Base-by-base conservation (phyloP, 92 coral and sea anemone species). In the Scolanthus callimorphus region DNA sequence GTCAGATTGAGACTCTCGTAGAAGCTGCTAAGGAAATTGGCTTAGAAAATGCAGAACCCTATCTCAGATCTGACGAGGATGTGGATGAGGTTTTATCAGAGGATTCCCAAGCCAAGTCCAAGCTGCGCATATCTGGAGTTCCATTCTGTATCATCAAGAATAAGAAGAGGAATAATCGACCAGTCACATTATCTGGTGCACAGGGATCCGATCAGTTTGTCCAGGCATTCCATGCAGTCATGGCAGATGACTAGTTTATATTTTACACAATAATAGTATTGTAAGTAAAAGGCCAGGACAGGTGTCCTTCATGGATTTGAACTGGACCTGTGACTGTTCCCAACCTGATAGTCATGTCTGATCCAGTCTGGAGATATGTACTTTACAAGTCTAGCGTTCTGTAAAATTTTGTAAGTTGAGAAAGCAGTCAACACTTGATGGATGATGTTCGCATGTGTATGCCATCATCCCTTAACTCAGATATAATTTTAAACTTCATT, bases 21-120 rank as follows among this genome's bases (percentile, higher is more conserved):
- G 78, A 81, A 43, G 95, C 88, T 21, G 88, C 95, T 3, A 69
- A 67, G 31, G 84, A 81, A 56, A 76, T 86, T 12, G 78, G 81
- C 0, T 31, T 86, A 2, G 71, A 76, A 4, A 80, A 73, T 20
- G 80, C 57, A 0, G 82, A 81, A 11, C 78, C 50, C 0, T 86
- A 86, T 30, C 60, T 86, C 57, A 86, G 69, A 31, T 81, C 95
- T 17, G 56, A 70, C 8, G 46, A 59, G 27, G 85, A 81, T 45
- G 37, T 62, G 10, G 88, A 86, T 41, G 62, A 75, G 44, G 39
- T 86, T 23, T 51, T 76, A 60, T 62, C 81, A 0, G 85, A 76
- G 51, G 89, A 86, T 71, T 60, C 80, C 1, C 71, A 51, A 24
- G 85, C 85, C 25, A 86, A 86, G 63, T 65, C 85, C 26, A 67